Evolutionary conservation across 2,888 invertebrate genomes (phyloP), one percentile per base, ranked within the genome.

Genomic region (Morpho deidamia): DNA sequence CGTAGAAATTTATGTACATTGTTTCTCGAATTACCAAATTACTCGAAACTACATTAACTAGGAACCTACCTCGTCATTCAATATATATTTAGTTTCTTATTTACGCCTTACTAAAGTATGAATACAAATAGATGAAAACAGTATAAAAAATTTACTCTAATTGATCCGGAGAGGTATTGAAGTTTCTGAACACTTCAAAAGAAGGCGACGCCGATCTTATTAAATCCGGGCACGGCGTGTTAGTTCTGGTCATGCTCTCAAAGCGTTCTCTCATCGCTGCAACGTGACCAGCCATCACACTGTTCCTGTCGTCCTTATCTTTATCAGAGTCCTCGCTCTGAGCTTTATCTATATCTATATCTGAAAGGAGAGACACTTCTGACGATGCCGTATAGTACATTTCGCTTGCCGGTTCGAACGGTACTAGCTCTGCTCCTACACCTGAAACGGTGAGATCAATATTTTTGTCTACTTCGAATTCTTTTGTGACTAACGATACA

Each of bases 251-350:
- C 83, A 90, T 83, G 50, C 82, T 90, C 65, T 90, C 90, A 69
- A 90, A 90, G 8, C 86, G 68, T 62, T 90, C 89, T 10, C 90
- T 64, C 90, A 90, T 90, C 11, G 90, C 90, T 8, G 90, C 90
- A 68, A 90, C 90, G 69, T 90, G 90, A 0, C 90, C 90, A 0
- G 89, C 81, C 51, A 83, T 74, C 57, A 83, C 83, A 44, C 78
- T 72, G 56, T 76, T 76, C 38, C 70, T 64, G n/a, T 69, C 70
- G n/a, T 70, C 70, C n/a, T 69, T 69, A 5, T 78, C 78, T 10
- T 70, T 72, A 53, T 65, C 67, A 2, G 68, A 65, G 12, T 68
- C 70, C 11, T 65, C 68, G 47, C 50, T 51, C 37, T 59, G 62
- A 8, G 52, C 60, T 46, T 62, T 67, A 1, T 78, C 79, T 14